These are phyloP conservation scores for Abramis brama DNA, from an alignment of 2,113 vertebrate genomes.

Conservation along the genomic window DNA sequence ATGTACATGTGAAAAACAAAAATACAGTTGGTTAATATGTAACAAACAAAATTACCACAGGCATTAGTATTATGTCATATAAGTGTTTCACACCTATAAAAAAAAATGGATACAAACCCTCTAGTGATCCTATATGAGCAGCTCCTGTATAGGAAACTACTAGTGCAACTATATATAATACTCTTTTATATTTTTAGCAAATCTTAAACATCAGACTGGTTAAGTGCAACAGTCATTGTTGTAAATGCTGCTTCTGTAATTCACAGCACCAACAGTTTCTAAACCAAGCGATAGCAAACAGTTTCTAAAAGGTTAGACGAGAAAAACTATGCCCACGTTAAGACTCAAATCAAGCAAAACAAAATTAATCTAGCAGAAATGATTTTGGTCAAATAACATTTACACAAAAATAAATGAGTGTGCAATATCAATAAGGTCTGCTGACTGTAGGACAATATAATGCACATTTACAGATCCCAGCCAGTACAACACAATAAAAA, in stretches of 20 bases:
- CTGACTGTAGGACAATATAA: not conserved
- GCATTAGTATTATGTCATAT: not conserved
- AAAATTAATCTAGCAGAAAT: not conserved
- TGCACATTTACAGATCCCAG: not conserved
- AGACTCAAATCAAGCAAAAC: not conserved
- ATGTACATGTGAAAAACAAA: constrained; percentile 43
- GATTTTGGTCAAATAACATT: not conserved
- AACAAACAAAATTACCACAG: constrained; percentile 3
- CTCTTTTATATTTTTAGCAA: not conserved
- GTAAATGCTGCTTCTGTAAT: not conserved
- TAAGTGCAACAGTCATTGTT: not conserved
- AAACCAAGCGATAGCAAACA: not conserved
- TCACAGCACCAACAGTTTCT: not conserved
- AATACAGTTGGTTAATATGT: constrained; percentile 10
- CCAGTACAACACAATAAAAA: not conserved
- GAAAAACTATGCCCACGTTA: not conserved
- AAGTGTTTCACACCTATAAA: not conserved
- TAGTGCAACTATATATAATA: constrained; percentile 14
- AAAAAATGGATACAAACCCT: not conserved
- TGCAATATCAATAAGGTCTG: not conserved
- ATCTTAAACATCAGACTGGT: constrained; percentile 29
- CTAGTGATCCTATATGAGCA: constrained; percentile 7
- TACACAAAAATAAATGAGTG: not conserved
- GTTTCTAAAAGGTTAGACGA: not conserved
- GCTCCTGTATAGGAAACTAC: not conserved